These are phyloP conservation scores for Idaea aversata DNA, from an alignment of 2,888 invertebrate species.

Conservation along the genomic window DNA sequence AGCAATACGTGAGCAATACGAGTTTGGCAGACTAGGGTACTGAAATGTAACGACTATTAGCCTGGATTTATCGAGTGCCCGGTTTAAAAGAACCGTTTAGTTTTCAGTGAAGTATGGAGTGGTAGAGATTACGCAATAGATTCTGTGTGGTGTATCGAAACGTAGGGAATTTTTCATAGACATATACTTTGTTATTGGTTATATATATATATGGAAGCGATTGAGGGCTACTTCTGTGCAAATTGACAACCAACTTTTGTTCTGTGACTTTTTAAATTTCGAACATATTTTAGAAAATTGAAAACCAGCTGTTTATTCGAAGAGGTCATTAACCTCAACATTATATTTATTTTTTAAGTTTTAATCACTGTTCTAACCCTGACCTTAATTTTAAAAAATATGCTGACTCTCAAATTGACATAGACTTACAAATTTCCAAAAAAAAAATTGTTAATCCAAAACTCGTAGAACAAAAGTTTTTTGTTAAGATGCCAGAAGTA, in stretches of 20 bases:
- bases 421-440: no score
- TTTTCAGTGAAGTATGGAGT: not conserved
- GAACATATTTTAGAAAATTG: not conserved
- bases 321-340: no score
- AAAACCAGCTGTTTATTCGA: not conserved
- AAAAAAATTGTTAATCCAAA: no score
- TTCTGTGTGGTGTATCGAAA: not conserved
- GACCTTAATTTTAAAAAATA: no score
- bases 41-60: not conserved
- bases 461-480: no score
- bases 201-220: no score
- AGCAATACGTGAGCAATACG: not conserved
- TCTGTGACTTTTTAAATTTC: not conserved
- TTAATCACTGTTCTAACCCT: no score
- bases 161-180: not conserved
- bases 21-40: not conserved
- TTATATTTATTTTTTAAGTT: no score
- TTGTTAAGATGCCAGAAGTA: no score
- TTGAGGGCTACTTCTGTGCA: not conserved
- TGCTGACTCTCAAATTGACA: no score
- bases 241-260: not conserved
- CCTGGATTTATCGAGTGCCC: slow-evolving; percentile 3
- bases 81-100: slow-evolving; percentile 2
- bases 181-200: not conserved
- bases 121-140: not conserved